Conservation (phyloP, 2,888 invertebrate genomes). For the Hyposoter didymator region DNA sequence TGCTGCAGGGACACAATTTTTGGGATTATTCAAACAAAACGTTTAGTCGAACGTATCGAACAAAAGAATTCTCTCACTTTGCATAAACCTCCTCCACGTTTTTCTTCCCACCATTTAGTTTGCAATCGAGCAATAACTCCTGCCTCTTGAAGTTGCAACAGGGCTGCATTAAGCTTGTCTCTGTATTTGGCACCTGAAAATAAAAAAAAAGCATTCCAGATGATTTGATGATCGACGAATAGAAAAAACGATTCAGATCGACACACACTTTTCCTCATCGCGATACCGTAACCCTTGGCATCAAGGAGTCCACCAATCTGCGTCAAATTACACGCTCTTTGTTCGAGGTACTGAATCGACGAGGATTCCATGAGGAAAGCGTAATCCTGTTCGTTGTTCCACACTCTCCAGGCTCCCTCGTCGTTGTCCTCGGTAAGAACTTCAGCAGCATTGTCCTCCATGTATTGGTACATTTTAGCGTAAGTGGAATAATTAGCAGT, state of each 20-base stretch:
- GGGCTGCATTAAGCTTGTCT: slow-evolving; percentile 89
- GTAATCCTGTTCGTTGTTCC: slow-evolving; percentile 86
- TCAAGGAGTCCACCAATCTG: slow-evolving; percentile 91
- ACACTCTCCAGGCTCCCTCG: slow-evolving; percentile 87
- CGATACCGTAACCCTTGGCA: slow-evolving; percentile 94
- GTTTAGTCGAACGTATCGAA: too few species aligned
- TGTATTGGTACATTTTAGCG: slow-evolving; percentile 92
- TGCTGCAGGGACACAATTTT: too few species aligned
- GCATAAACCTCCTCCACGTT: slow-evolving; percentile 89
- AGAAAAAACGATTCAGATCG: neutral
- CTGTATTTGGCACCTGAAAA: slow-evolving; percentile 87
- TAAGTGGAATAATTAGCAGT: slow-evolving; percentile 92
- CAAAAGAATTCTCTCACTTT: too few species aligned
- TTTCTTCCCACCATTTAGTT: slow-evolving; percentile 92
- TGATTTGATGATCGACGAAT: neutral
- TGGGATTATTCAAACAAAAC: too few species aligned
- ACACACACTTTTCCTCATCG: slow-evolving; percentile 90
- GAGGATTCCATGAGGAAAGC: slow-evolving; percentile 97
- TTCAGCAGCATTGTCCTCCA: slow-evolving; percentile 88
- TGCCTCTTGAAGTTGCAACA: slow-evolving; percentile 90
- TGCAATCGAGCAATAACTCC: slow-evolving; percentile 89
- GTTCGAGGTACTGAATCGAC: slow-evolving; percentile 93
- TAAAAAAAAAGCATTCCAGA: neutral
- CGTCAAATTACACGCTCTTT: slow-evolving; percentile 91
- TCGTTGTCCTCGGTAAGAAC: slow-evolving; percentile 87